Evolutionary conservation across 2,888 invertebrate genomes (phyloP).

Genomic region (Ornithoptera alexandrae): DNA sequence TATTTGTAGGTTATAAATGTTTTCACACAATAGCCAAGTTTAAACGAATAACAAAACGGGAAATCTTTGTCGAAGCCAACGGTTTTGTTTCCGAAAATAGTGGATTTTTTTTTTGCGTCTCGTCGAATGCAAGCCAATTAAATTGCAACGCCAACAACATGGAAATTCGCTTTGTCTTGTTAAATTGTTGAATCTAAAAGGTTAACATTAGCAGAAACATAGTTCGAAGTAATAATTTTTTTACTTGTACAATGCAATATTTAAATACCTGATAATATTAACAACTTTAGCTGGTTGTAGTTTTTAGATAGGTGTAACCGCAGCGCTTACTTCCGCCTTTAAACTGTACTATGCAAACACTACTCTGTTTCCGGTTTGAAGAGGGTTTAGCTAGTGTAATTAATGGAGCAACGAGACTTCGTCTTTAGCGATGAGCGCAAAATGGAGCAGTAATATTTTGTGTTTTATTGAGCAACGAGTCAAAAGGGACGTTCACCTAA

Average conservation of each 20-base stretch:
- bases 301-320: too few species aligned
- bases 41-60: conserved; percentile 10
- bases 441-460: too few species aligned
- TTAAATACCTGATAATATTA: too few species aligned
- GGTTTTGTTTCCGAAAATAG: conserved; percentile 14
- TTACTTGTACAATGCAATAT: not conserved
- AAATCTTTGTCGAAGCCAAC: conserved; percentile 11
- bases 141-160: conserved; percentile 18
- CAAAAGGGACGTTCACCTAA: too few species aligned
- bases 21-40: conserved; percentile 15
- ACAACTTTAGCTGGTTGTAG: too few species aligned
- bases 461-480: too few species aligned
- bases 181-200: not conserved
- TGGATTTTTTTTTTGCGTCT: conserved; percentile 11
- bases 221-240: not conserved
- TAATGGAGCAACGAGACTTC: too few species aligned
- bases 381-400: too few species aligned
- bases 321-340: too few species aligned
- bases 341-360: too few species aligned
- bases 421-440: too few species aligned
- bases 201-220: not conserved
- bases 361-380: too few species aligned
- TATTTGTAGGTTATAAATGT: not conserved
- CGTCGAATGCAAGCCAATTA: conserved; percentile 20
- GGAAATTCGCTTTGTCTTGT: conserved; percentile 6